These are phyloP conservation scores for Brachyptera risi DNA, from an alignment of 2,888 invertebrate species.

Conservation along the genomic window DNA sequence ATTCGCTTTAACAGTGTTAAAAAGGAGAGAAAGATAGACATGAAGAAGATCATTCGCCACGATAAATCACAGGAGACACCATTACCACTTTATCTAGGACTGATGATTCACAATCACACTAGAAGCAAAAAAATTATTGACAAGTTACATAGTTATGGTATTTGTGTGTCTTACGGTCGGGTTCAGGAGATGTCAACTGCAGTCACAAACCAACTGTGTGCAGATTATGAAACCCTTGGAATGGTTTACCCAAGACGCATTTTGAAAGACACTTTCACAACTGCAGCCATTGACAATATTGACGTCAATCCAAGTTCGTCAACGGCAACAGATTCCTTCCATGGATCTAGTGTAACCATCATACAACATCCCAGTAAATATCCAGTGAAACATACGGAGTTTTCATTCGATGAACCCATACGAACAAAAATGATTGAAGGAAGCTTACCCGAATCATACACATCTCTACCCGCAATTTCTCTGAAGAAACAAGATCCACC, in stretches of 20 bases:
- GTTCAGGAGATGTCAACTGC: conserved; percentile 5
- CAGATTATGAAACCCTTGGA: not conserved
- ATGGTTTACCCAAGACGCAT: not conserved
- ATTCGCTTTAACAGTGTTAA: conserved; percentile 3
- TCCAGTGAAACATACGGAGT: not conserved
- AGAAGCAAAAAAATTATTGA: conserved; percentile 5
- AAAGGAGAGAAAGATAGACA: not conserved
- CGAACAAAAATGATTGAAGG: not conserved
- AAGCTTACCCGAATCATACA: not conserved
- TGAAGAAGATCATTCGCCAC: too few species aligned
- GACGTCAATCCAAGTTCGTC: conserved; percentile 8
- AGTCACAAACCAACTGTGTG: not conserved
- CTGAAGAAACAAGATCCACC: too few species aligned
- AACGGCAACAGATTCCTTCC: conserved; percentile 15
- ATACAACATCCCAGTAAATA: conserved; percentile 9
- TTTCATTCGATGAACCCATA: not conserved
- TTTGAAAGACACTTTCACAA: not conserved
- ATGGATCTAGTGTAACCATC: conserved; percentile 2
- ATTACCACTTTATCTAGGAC: conserved; percentile 8
- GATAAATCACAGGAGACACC: too few species aligned
- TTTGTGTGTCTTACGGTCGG: conserved; percentile 14
- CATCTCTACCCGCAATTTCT: not conserved
- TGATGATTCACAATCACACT: not conserved
- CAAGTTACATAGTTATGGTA: not conserved
- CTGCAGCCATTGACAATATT: conserved; percentile 9